Conservation (phyloP, 2,113 vertebrate genomes). For the Alouatta palliata region DNA sequence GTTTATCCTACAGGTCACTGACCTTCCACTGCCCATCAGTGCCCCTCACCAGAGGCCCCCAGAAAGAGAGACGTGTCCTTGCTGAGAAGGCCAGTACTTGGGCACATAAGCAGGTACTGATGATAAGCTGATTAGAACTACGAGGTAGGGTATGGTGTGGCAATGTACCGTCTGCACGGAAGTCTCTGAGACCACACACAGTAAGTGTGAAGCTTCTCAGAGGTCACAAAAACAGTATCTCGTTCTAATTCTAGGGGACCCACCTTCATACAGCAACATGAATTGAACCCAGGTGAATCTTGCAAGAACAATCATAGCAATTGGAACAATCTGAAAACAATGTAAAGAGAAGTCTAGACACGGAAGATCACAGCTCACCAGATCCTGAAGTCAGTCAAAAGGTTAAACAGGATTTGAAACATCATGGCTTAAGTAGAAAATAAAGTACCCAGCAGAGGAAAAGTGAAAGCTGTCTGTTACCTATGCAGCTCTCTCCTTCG, state of each 20-base stretch:
- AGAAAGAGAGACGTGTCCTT: neutral
- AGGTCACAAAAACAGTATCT: slow-evolving; percentile 47
- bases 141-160: neutral
- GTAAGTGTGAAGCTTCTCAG: neutral
- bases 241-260: slow-evolving; percentile 29
- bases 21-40: neutral
- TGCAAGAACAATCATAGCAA: neutral
- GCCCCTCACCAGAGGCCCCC: neutral
- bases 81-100: slow-evolving; percentile 43
- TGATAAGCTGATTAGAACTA: slow-evolving; percentile 46
- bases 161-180: neutral
- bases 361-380: neutral
- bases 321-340: neutral
- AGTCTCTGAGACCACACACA: slow-evolving; percentile 9
- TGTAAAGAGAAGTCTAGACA: neutral
- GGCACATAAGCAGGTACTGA: neutral
- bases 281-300: neutral
- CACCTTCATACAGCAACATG: neutral
- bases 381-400: neutral
- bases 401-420: slow-evolving; percentile 19
- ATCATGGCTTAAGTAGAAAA: slow-evolving; percentile 34
- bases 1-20: slow-evolving; percentile 14
- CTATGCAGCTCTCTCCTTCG: slow-evolving; percentile 11
- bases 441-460: neutral
- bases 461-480: slow-evolving; percentile 43